Evolutionary conservation across 2,113 vertebrate species (phyloP).

Genomic region (Lycaon pictus): DNA sequence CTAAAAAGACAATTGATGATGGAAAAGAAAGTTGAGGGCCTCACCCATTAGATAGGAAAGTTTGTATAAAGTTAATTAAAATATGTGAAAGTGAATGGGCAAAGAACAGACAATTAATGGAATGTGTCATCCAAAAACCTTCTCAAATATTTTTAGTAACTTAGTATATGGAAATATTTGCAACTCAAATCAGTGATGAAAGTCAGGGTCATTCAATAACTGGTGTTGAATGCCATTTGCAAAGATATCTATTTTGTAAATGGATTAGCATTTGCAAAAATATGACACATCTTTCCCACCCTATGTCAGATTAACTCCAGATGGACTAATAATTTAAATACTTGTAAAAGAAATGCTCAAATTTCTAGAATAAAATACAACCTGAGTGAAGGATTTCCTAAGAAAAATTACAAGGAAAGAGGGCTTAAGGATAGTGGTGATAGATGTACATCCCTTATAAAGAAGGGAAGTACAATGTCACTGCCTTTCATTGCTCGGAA

Average conservation of each 20-base stretch:
- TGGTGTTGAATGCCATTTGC: background rate
- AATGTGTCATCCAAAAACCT: background rate
- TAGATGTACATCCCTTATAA: background rate
- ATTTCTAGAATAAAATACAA: background rate
- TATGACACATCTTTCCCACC: background rate
- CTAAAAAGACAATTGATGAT: background rate
- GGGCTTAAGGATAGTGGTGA: background rate
- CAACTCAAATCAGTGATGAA: constrained; percentile 7
- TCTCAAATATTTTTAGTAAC: background rate
- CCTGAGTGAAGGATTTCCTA: background rate
- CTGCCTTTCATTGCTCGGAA: background rate
- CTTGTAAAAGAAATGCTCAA: background rate
- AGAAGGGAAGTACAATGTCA: background rate
- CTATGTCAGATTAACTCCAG: constrained; percentile 47
- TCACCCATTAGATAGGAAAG: background rate
- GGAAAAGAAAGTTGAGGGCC: background rate
- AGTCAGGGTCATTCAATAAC: constrained; percentile 13
- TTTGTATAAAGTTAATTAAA: background rate
- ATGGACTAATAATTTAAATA: constrained; percentile 37
- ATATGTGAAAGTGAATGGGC: background rate
- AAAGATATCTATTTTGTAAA: constrained; percentile 30
- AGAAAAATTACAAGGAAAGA: background rate
- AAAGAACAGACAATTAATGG: background rate
- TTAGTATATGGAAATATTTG: constrained; percentile 24
- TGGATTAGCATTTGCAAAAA: background rate